Base-by-base conservation (phyloP, 2,888 invertebrate species). In the Plebejus melissa region DNA sequence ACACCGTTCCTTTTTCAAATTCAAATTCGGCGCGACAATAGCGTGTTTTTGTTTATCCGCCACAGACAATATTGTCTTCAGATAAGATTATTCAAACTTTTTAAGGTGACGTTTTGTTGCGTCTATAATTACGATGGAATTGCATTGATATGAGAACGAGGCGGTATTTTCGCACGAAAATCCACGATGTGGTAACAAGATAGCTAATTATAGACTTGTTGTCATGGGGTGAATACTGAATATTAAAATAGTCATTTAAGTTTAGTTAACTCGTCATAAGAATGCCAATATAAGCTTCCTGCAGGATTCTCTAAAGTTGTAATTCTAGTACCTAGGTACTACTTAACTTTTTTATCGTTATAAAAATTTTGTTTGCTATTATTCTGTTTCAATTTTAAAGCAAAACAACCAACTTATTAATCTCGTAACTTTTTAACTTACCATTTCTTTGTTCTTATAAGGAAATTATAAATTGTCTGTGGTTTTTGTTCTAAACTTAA, bases 1-100 rank as follows among this genome's bases (percentile, higher is more conserved):
- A 82, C 82, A 82, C 82, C 80, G 80, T 81, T 83, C 84, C 83
- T 82, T 82, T 81, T 80, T 80, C 81, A 84, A 84, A 91, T 91
- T 90, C 87, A 89, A 90, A 90, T 90, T 84, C 82, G 83, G 82
- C 81, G 81, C 72, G 81, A 91, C 90, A 92, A 91, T 86, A 81
- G 85, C 78, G 79, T 87, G 88, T 91, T 91, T 92, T 92, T 92
- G 92, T 93, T 92, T 92, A 91, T 89, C 85, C 85, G 83, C 83
- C 81, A 84, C 85, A 85, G 85, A 84, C 78, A 86, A 85, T 83
- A 84, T 84, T 86, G 83, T 83, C 82, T 81, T 83, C 81, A 81
- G 82, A 80, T 79, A 80, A 79, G 78, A 76, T 80, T 78, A 77
- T 76, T 79, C 83, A 83, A 85, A 82, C 83, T 83, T 81, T 83